Base-by-base conservation (phyloP, 2,113 vertebrate species). In the Elephantulus edwardii region DNA sequence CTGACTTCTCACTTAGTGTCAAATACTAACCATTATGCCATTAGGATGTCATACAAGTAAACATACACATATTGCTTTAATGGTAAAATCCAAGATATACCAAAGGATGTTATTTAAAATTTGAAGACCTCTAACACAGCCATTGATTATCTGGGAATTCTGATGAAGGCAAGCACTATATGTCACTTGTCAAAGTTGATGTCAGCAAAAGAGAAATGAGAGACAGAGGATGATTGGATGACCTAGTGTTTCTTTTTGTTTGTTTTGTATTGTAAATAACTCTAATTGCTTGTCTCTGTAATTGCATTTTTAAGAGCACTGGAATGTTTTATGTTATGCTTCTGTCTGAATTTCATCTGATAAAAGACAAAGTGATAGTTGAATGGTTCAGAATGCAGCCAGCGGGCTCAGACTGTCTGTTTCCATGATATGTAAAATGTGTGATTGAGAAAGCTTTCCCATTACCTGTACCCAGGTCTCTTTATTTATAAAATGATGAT, bases 401-500 rank as follows among this genome's bases (percentile, higher is more conserved):
- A 66, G 10, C 1, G 12, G 8, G 76, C 30, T 64, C 79, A 74
- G 79, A 46, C 60, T 76, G 5, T 30, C 82, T 78, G 52, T 42
- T 5, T 52, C 28, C 42, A 68, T 24, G 60, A 44, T 50, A 62
- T 84, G 60, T 26, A 48, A 22, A 35, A 8, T 58, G 24, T 42
- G 2, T 58, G 40, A 81, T 88, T 93, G 10, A 20, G 26, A 76
- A 89, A 48, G 19, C 66, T 88, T 35, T 24, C 35, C 83, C 56
- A 87, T 71, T 28, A 78, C 52, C 33, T 56, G 6, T 62, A 86
- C 28, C n/a, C 50, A 33, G 68, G 44, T 16, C 1, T 91, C n/a
- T 75, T 80, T 35, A 19, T 76, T 93, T 93, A 46, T 71, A 72
- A 92, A 89, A 66, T 44, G 62, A 13, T 6, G 30, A 75, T 79